Evolutionary conservation across 2,113 vertebrate species (phyloP), one percentile per base, ranked within the genome.

Genomic region (Anseranas semipalmata): DNA sequence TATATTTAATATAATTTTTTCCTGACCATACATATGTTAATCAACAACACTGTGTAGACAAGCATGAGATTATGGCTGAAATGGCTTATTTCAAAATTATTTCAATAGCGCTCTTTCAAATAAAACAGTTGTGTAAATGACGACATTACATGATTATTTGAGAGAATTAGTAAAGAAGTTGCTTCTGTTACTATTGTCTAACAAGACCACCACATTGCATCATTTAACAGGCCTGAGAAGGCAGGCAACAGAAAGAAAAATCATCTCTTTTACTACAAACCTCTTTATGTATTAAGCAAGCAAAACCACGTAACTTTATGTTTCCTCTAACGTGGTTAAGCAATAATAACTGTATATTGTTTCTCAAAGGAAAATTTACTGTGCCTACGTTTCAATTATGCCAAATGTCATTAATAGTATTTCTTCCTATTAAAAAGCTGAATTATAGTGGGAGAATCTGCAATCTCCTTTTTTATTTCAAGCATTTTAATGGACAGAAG

Each of bases 281-380:
- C 41, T 93, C 78, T 67, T 75, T 27, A 27, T 60, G 19, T 45
- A 91, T 96, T 94, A 96, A 87, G 97, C 94, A 97, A 97, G 93
- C 32, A 93, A 94, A 89, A 41, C 15, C 39, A 55, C 45, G 79
- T 76, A 93, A 92, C 77, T 89, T 77, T 58, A 63, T 59, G 72
- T 89, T 96, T 94, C 79, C 67, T 89, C 62, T 68, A 74, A 71
- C 59, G 35, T 43, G 5, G 39, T 95, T 93, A 91, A 94, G 95
- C 73, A 97, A 96, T 76, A 96, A 33, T 72, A 94, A 97, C 95
- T 91, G 78, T 35, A 71, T 46, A 81, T n/a, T 79, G 35, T 56
- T 89, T 62, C 81, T 79, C 82, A 93, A 93, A 82, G 48, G 63
- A 93, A 93, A 94, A 80, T 58, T 55, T 27, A 66, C 32, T 55